Base-by-base conservation (phyloP, 2,113 vertebrate species). In the Microcebus lehilahytsara region DNA sequence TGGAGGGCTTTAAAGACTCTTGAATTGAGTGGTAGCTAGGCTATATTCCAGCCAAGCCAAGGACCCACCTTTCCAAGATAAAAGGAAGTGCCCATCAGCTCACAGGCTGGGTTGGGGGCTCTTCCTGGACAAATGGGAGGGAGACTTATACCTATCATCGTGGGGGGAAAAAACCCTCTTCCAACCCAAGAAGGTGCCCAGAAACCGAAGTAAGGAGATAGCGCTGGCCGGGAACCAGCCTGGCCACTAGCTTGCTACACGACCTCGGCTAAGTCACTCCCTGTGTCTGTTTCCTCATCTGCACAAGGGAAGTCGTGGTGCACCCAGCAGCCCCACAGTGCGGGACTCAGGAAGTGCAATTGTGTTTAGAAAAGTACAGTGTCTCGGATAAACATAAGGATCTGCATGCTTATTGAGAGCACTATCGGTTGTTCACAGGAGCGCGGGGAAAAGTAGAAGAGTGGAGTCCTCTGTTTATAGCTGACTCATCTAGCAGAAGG, bases 401-500 rank as follows among this genome's bases (percentile, higher is more conserved):
- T 56, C 62, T 46, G 90, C 46, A 8, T 13, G 72, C 40, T 83
- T 34, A 46, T 37, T 0, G 8, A 49, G 25, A 42, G 94, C 9
- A 6, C n/a, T 40, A 2, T 12, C 16, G 71, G 46, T 9, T 25
- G 79, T 66, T 72, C 92, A 92, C 22, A 0, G 11, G 69, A 51
- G 64, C 30, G 25, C 0, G 8, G 89, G 56, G 91, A 53, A 23
- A 49, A 27, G 89, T 23, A 9, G 91, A 79, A 77, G 7, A 11
- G 79, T 62, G n/a, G 89, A 95, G 92, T 49, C 75, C 58, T 87
- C 86, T 75, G 75, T 93, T 92, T 93, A 53, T n/a, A 97, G 97
- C 97, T 98, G 97, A 98, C 97, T 98, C 97, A 98, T 97, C 93
- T 88, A 92, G 87, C 92, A 94, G 80, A 85, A 96, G 94, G 90